Conservation (phyloP, 1,140 invertebrate genomes). For the Bombyx mandarina region DNA sequence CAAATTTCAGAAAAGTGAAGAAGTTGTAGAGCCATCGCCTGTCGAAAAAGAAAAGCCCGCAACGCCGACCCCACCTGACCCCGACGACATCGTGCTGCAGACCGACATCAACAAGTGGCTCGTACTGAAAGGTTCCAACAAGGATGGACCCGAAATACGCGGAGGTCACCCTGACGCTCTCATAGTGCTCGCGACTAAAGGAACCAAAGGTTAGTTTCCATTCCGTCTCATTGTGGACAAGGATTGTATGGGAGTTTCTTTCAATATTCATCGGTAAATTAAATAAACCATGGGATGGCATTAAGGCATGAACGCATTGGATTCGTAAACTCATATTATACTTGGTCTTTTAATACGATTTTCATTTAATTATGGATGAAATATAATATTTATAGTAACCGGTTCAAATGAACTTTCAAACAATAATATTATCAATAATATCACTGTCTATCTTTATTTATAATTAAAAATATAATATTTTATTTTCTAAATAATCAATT, state of each 20-base stretch:
- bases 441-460: not conserved
- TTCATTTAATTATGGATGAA: not conserved
- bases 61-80: slow-evolving; percentile 15
- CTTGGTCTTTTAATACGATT: not conserved
- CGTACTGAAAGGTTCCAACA: slow-evolving; percentile 80
- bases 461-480: not conserved
- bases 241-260: not conserved
- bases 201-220: slow-evolving; percentile 79
- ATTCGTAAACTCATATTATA: not conserved
- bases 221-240: slow-evolving; percentile 2
- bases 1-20: slow-evolving; percentile 35
- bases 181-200: slow-evolving; percentile 93
- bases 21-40: slow-evolving; percentile 30
- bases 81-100: slow-evolving; percentile 71
- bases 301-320: slow-evolving; percentile 13
- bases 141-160: slow-evolving; percentile 90
- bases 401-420: too few species aligned
- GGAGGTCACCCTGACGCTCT: slow-evolving; percentile 93
- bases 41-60: slow-evolving; percentile 11
- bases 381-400: too few species aligned
- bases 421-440: not conserved
- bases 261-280: too few species aligned
- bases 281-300: not conserved
- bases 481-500: not conserved
- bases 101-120: slow-evolving; percentile 85